These are phyloP conservation scores for Cephalopterus ornatus DNA, from an alignment of 2,113 vertebrate genomes.

Conservation along the genomic window DNA sequence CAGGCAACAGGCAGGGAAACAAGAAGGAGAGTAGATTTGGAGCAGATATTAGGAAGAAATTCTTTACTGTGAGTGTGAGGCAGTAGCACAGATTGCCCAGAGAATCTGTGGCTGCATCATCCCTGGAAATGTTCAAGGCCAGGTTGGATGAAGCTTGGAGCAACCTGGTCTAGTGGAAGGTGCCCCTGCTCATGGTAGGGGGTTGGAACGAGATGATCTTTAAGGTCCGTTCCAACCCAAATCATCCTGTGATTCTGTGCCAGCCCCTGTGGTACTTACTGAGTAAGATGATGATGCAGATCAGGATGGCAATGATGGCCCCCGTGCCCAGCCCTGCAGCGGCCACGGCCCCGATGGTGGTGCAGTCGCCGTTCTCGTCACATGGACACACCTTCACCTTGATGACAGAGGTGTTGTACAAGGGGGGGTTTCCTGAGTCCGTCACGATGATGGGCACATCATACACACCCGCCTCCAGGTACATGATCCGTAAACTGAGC, in stretches of 20 bases:
- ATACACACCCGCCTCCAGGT: constrained; percentile 90
- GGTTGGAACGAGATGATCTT: background rate
- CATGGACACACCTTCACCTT: constrained; percentile 97
- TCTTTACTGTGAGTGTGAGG: background rate
- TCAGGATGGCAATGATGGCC: constrained; percentile 92
- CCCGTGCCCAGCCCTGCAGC: constrained; percentile 90
- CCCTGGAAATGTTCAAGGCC: background rate
- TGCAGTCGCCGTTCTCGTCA: constrained; percentile 92
- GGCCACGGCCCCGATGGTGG: constrained; percentile 85
- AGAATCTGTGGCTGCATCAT: background rate
- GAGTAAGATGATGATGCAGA: constrained; percentile 92
- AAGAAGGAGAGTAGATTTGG: background rate
- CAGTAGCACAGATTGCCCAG: background rate
- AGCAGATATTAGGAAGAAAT: background rate
- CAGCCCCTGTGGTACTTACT: constrained; percentile 74
- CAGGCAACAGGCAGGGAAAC: background rate
- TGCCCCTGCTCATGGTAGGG: background rate
- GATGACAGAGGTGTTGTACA: constrained; percentile 90
- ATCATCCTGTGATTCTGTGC: fast-evolving
- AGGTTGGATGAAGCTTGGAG: background rate
- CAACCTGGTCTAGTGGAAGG: background rate
- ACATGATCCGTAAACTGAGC: constrained; percentile 86
- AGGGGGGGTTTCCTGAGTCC: constrained; percentile 92
- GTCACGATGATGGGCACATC: constrained; percentile 90
- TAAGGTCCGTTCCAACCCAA: background rate